Evolutionary conservation across 2,113 vertebrate species (phyloP).

Genomic region (Rostratula benghalensis): DNA sequence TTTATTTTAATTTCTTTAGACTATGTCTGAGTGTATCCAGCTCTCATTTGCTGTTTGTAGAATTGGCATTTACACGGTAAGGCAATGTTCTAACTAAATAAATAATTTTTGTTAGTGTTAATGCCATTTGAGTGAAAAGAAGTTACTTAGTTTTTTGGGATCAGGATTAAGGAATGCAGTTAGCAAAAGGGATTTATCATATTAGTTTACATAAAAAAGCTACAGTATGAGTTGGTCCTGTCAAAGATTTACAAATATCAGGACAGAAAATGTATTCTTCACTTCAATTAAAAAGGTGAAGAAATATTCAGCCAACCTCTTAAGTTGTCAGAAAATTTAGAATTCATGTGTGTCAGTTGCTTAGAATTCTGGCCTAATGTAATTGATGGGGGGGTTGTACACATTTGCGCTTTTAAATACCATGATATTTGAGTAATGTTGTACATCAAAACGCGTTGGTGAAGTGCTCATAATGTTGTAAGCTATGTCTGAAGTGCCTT

Average conservation of each 20-base stretch:
- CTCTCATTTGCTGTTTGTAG: slow-evolving; percentile 90
- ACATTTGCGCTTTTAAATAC: neutral
- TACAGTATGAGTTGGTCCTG: neutral
- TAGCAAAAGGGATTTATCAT: neutral
- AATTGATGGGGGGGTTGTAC: neutral
- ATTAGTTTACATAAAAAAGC: neutral
- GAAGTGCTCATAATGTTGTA: neutral
- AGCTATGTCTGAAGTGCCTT: neutral
- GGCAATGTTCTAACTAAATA: slow-evolving; percentile 45
- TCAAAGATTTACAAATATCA: neutral
- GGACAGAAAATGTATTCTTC: neutral
- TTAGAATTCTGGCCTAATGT: neutral
- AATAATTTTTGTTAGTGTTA: slow-evolving; percentile 21
- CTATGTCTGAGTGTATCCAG: slow-evolving; percentile 91
- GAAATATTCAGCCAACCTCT: neutral
- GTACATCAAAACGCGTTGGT: neutral
- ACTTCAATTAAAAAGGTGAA: neutral
- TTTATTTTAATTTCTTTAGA: slow-evolving; percentile 77
- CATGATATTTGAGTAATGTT: neutral
- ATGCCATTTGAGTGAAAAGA: neutral
- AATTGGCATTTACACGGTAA: slow-evolving; percentile 92
- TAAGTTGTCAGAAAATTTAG: neutral
- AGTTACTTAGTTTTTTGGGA: neutral
- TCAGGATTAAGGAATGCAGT: neutral
- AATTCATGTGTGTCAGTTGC: neutral